Evolutionary conservation across 2,113 vertebrate species (phyloP), one percentile per base, ranked within the genome.

Genomic region (Motacilla alba): DNA sequence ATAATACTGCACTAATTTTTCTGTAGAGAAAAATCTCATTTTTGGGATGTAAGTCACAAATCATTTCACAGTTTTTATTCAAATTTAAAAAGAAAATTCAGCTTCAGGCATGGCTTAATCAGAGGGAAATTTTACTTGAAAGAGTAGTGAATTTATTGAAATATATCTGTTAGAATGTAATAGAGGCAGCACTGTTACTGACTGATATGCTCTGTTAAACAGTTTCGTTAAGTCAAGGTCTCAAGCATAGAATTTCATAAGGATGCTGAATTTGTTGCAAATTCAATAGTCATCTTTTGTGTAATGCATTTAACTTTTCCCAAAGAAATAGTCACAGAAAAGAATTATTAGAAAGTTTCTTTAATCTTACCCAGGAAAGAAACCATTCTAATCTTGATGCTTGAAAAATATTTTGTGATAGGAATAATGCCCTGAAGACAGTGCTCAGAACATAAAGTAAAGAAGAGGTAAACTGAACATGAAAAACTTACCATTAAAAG

Each of bases 51-150:
- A 92, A 78, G 27, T 84, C 33, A 81, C 44, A 93, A 88, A 91
- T 39, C 1, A 87, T 92, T 95, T 78, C 28, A 62, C 46, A 86
- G 53, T 11, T 93, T 95, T 91, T 93, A 47, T 82, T 93, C 37
- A 69, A 84, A 89, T 73, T 93, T 72, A 49, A 76, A 78, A 89
- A 79, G 77, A 91, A 94, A 90, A 89, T 84, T 87, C 53, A 83
- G 74, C 81, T 87, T 89, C 62, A 76, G 70, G 81, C 87, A 89
- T 0, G 2, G 67, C 46, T 78, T 86, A 89, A 91, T 92, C 69
- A 92, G 41, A 67, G 23, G 19, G 14, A 96, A 84, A 81, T 72
- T 92, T 94, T 56, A 87, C 39, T 90, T 6, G 12, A 87, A 91
- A 86, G 59, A 73, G 60, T 17, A 87, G 28, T 43, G 30, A 59